Percentiles rank a stretch among this genome's conserved stretches.
phyloP scores from a whole-genome alignment of 1,140 invertebrate genomes.

The Nymphalis io region DNA sequence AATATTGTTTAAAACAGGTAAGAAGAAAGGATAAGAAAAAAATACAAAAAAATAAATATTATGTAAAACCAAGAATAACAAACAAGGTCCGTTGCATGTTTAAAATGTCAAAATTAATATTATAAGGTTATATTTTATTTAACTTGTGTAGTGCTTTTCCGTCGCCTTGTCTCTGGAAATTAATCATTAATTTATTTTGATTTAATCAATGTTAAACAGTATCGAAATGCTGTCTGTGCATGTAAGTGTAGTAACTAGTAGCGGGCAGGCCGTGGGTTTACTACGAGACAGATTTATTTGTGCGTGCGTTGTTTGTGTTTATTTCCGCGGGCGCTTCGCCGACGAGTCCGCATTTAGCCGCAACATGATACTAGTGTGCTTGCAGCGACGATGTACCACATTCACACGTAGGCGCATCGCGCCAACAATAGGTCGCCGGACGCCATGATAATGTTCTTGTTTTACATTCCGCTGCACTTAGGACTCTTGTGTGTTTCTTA shows the following conservation, averaged over 20 bases:
- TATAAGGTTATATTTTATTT: too few species aligned
- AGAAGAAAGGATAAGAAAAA: too few species aligned
- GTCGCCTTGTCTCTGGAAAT: background rate
- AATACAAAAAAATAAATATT: too few species aligned
- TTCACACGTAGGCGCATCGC: conserved; percentile 46
- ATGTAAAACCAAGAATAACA: too few species aligned
- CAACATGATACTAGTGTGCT: conserved; percentile 64
- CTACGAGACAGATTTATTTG: conserved; percentile 24
- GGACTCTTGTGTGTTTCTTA: background rate
- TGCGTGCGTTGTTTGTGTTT: conserved; percentile 56
- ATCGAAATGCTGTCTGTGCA: background rate
- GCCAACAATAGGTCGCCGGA: conserved; percentile 60
- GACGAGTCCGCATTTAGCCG: conserved; percentile 65
- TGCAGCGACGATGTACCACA: conserved; percentile 39
- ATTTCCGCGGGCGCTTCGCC: conserved; percentile 57
- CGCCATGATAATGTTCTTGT: conserved; percentile 42
- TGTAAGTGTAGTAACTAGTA: conserved; percentile 3
- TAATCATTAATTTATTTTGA: background rate
- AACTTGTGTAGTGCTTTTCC: background rate
- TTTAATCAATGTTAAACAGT: background rate
- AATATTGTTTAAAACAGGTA: too few species aligned
- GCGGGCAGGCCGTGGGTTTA: conserved; percentile 8
- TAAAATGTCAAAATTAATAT: too few species aligned
- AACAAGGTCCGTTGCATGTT: too few species aligned
- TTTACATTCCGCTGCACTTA: conserved; percentile 22